These are phyloP conservation scores for Pseudomyrmex concolor DNA, from an alignment of 1,140 invertebrate genomes.

Conservation along the genomic window DNA sequence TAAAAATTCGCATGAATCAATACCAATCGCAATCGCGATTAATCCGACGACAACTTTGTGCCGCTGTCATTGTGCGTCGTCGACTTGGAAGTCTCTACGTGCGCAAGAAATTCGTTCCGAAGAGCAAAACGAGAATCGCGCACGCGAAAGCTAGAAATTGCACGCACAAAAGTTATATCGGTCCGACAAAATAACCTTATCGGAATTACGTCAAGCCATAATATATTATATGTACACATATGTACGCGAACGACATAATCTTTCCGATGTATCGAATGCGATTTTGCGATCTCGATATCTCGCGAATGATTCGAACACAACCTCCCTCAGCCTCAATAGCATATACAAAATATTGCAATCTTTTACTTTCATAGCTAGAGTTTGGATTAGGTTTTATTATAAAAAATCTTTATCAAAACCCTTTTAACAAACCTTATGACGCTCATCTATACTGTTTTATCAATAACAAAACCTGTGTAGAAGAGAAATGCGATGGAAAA, in stretches of 20 bases:
- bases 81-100: background rate
- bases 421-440: too few species aligned
- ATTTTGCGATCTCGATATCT: constrained; percentile 22
- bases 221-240: background rate
- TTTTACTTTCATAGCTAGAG: background rate
- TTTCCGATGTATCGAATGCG: constrained; percentile 23
- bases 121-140: background rate
- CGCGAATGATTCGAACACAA: background rate
- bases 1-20: constrained; percentile 51
- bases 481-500: background rate
- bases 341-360: background rate
- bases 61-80: too few species aligned
- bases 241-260: background rate
- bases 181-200: constrained; percentile 43
- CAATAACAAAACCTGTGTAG: too few species aligned
- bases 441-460: too few species aligned
- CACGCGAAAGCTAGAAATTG: background rate
- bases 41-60: background rate
- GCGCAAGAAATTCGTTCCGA: too few species aligned
- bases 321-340: too few species aligned
- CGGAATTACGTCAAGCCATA: constrained; percentile 33
- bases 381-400: too few species aligned
- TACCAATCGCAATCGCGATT: constrained; percentile 24
- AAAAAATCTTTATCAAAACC: too few species aligned
- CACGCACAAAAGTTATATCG: constrained; percentile 17